These are phyloP conservation scores for Catagonus wagneri DNA, from an alignment of 2,113 vertebrate species.

Conservation along the genomic window DNA sequence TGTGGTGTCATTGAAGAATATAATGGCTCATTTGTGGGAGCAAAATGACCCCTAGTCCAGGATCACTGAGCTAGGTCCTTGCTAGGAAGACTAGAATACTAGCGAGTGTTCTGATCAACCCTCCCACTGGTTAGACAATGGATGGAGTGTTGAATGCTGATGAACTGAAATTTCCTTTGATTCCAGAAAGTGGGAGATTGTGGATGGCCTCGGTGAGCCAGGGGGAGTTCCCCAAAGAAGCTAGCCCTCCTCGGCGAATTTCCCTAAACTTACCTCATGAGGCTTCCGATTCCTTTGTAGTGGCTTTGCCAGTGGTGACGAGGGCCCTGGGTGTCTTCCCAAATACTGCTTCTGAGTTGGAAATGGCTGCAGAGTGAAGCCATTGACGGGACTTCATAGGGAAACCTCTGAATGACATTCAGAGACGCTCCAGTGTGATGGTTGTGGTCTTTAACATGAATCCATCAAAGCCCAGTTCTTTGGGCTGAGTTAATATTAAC, in stretches of 20 bases:
- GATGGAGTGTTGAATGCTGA: not conserved
- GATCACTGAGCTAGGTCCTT: not conserved
- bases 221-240: not conserved
- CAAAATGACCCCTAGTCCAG: not conserved
- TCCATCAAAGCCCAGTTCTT: not conserved
- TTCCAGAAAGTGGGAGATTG: not conserved
- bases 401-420: not conserved
- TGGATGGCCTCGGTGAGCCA: not conserved
- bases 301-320: not conserved
- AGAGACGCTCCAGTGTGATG: not conserved
- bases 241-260: not conserved
- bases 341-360: not conserved
- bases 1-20: slow-evolving; percentile 76
- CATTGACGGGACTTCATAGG: not conserved
- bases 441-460: not conserved
- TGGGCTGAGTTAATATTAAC: not conserved
- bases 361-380: not conserved
- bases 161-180: not conserved
- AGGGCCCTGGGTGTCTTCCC: not conserved
- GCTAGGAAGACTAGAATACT: not conserved
- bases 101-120: not conserved
- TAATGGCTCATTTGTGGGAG: no score
- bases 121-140: not conserved
- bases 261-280: not conserved
- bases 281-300: not conserved